Evolutionary conservation across 2,113 vertebrate species (phyloP), one percentile per base, ranked within the genome.

Genomic region (Pedetes capensis): DNA sequence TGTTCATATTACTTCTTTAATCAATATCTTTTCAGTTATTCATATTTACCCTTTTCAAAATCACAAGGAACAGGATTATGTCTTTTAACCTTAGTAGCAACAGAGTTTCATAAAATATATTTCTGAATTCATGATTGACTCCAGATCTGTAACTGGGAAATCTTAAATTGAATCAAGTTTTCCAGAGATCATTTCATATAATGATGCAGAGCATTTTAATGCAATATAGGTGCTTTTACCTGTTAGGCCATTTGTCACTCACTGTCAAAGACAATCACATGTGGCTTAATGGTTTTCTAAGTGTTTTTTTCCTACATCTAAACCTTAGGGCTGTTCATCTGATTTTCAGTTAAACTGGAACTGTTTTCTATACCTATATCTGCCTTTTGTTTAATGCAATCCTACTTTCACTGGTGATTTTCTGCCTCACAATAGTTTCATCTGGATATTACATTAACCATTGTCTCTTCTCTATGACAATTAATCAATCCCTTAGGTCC

Each of bases 31-130:
- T 97, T 89, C 90, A 85, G 93, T 93, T 96, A 92, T 91, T 97
- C 94, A 93, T 97, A 93, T 96, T 97, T 97, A 96, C 87, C 95
- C 93, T 95, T 95, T 95, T 94, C 92, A 95, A 95, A 96, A 93
- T 89, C 88, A 64, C 92, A 95, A 53, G 44, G 96, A 97, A 97
- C 88, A 93, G 51, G 76, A 95, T 97, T 97, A 96, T 47, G 81
- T 93, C 95, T 92, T 97, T 89, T 76, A 92, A 93, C 90, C 74
- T 93, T 92, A 92, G 95, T 81, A n/a, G 82, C 95, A 96, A 92
- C 84, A 93, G 81, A 81, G 80, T 87, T 93, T 95, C 87, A 95
- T 90, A 97, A n/a, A 96, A 95, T 95, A 72, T 86, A 95, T 96
- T 93, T 96, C 93, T 92, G 92, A 93, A 95, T 82, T 57, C 64